These are phyloP conservation scores for Drosophila mayri DNA, from an alignment of 1,140 invertebrate species.

Conservation along the genomic window DNA sequence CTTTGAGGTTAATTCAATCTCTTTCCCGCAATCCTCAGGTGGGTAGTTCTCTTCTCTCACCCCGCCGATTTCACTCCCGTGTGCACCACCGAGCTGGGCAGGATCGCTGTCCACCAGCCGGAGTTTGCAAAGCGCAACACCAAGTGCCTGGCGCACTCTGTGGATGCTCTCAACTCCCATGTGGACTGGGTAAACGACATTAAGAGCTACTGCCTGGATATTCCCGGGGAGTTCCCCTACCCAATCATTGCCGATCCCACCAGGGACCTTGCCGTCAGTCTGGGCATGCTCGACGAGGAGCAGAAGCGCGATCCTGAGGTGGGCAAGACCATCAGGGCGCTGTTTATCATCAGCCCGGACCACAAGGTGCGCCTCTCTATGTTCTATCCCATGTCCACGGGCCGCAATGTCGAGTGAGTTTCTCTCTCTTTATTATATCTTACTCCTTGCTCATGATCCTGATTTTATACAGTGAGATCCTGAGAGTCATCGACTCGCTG, in stretches of 20 bases:
- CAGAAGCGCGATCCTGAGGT: slow-evolving; percentile 90
- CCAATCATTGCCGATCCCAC: slow-evolving; percentile 95
- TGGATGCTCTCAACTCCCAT: slow-evolving; percentile 92
- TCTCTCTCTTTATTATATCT: background rate
- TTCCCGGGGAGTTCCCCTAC: slow-evolving; percentile 91
- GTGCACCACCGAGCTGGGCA: slow-evolving; percentile 96
- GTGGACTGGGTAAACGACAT: slow-evolving; percentile 94
- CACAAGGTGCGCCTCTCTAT: slow-evolving; percentile 93
- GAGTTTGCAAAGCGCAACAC: slow-evolving; percentile 92
- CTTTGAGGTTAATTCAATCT: no score
- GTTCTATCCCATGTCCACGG: slow-evolving; percentile 95
- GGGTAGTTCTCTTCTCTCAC: slow-evolving; percentile 96
- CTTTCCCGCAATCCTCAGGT: slow-evolving; percentile 86
- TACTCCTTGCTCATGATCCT: background rate
- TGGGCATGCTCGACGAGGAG: slow-evolving; percentile 95
- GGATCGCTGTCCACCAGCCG: slow-evolving; percentile 90
- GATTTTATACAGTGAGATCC: slow-evolving; percentile 91
- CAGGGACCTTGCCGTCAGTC: slow-evolving; percentile 90
- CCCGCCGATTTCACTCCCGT: slow-evolving; percentile 86
- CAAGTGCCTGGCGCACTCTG: slow-evolving; percentile 95
- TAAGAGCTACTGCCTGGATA: slow-evolving; percentile 89
- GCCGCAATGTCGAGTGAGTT: slow-evolving; percentile 94
- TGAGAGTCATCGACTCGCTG: slow-evolving; percentile 94
- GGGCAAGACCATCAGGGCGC: slow-evolving; percentile 92
- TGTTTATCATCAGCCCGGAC: slow-evolving; percentile 95